phyloP scores from a whole-genome alignment of 2,113 vertebrate genomes.

The Melanotaenia duboulayi region DNA sequence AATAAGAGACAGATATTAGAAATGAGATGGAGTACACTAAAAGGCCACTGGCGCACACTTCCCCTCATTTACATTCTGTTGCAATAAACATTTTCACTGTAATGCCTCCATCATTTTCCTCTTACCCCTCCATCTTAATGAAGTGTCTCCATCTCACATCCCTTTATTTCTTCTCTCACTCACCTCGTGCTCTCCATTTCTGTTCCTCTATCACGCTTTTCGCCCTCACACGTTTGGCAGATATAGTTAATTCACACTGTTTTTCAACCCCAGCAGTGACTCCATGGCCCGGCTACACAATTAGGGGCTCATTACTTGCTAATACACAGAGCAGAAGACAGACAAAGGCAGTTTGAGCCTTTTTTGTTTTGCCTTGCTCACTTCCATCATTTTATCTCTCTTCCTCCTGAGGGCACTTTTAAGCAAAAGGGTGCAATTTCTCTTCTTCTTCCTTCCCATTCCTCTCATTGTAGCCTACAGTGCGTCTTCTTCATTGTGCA shows the following conservation, averaged over 20 bases:
- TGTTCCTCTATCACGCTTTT: constrained; percentile 36
- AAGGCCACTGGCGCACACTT: constrained; percentile 12
- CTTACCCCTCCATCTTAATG: constrained; percentile 25
- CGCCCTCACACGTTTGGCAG: constrained; percentile 42
- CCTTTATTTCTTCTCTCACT: constrained; percentile 31
- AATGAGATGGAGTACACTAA: constrained; percentile 1
- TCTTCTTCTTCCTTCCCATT: constrained; percentile 29
- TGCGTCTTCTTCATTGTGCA: constrained; percentile 30
- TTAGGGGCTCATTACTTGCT: constrained; percentile 74
- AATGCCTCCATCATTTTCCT: constrained; percentile 5
- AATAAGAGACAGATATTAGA: background rate
- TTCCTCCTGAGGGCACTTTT: constrained; percentile 36
- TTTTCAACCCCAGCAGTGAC: constrained; percentile 61
- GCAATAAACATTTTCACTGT: constrained; percentile 28
- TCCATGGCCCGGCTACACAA: constrained; percentile 69
- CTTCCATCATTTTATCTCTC: constrained; percentile 54
- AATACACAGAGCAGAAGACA: constrained; percentile 61
- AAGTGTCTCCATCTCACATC: constrained; percentile 24
- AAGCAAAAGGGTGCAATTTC: constrained; percentile 48
- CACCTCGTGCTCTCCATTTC: constrained; percentile 33
- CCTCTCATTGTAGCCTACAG: constrained; percentile 25
- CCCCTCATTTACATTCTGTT: constrained; percentile 61
- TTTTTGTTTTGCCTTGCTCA: constrained; percentile 35
- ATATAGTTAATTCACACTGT: constrained; percentile 48
- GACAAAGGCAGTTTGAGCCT: constrained; percentile 50